Percentiles rank a stretch among this genome's conserved stretches.
phyloP scores from a whole-genome alignment of 2,113 vertebrate species.

The Cariama cristata region DNA sequence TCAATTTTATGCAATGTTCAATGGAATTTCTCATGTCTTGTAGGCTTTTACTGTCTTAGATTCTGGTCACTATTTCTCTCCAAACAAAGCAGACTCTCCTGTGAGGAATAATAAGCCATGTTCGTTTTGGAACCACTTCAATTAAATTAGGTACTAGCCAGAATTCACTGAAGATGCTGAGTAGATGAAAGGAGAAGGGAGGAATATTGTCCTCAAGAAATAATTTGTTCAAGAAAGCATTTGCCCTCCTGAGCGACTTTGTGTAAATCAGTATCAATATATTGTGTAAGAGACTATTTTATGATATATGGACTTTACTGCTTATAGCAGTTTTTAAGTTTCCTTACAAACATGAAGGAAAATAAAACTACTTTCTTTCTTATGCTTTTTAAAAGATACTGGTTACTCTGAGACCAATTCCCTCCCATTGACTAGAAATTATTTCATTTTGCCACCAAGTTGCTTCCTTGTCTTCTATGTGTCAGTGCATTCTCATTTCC shows the following conservation, averaged over 20 bases:
- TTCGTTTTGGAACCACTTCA: not conserved
- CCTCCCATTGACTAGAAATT: not conserved
- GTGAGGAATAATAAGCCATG: not conserved
- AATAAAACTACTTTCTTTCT: not conserved
- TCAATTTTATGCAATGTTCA: not conserved
- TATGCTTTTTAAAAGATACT: not conserved
- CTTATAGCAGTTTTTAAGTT: not conserved
- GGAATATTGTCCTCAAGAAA: not conserved
- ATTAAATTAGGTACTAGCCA: not conserved
- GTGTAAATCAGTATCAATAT: not conserved
- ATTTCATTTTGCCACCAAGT: not conserved
- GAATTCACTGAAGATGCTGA: not conserved
- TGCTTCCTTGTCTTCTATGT: not conserved
- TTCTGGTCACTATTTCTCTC: not conserved
- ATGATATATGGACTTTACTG: not conserved
- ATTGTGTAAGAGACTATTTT: not conserved
- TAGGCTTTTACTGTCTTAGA: not conserved
- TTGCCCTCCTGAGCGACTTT: not conserved
- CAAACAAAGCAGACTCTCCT: not conserved
- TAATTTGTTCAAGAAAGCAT: slow-evolving; percentile 18
- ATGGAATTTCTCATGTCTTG: not conserved
- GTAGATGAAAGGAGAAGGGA: slow-evolving; percentile 10
- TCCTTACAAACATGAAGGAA: not conserved
- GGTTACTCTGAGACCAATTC: not conserved
- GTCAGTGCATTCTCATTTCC: not conserved